A percentile compares a stretch with the other conserved stretches of the same genome.
Evolutionary conservation across 1,140 invertebrate genomes (phyloP).

Genomic region (Eupristina koningsbergeri): DNA sequence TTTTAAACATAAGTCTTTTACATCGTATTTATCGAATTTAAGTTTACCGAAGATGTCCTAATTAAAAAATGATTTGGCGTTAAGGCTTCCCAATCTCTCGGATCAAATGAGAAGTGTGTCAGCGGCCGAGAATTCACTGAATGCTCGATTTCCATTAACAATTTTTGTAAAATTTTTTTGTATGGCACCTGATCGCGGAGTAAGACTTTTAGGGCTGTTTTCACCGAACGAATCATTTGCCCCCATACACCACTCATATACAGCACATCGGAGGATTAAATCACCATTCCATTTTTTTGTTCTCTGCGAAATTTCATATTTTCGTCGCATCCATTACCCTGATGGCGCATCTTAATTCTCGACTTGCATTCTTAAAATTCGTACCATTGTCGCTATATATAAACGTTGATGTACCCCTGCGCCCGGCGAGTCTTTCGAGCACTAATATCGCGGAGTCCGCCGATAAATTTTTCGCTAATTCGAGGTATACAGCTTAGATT

Average conservation of each 20-base stretch:
- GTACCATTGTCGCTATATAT: conserved; percentile 58
- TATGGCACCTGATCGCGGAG: neutral
- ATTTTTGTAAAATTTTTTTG: no score
- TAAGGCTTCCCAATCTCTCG: no score
- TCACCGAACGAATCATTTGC: neutral
- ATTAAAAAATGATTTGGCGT: no score
- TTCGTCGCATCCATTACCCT: no score
- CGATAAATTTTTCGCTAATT: conserved; percentile 29
- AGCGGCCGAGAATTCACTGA: no score
- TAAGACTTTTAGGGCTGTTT: neutral
- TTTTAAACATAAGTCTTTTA: no score
- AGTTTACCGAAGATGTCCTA: no score
- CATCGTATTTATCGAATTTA: no score
- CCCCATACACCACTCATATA: neutral
- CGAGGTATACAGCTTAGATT: conserved; percentile 43
- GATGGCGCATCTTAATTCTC: no score
- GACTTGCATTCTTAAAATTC: neutral
- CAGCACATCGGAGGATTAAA: neutral
- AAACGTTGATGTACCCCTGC: conserved; percentile 23
- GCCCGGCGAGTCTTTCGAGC: neutral
- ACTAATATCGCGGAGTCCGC: conserved; percentile 42
- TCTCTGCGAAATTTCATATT: no score
- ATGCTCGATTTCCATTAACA: no score
- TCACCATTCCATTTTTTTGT: neutral
- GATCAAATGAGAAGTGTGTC: no score